A percentile compares a stretch with the other conserved stretches of the same genome.
These are phyloP conservation scores for Crotalus tigris DNA, from an alignment of 2,113 vertebrate genomes.

Conservation along the genomic window DNA sequence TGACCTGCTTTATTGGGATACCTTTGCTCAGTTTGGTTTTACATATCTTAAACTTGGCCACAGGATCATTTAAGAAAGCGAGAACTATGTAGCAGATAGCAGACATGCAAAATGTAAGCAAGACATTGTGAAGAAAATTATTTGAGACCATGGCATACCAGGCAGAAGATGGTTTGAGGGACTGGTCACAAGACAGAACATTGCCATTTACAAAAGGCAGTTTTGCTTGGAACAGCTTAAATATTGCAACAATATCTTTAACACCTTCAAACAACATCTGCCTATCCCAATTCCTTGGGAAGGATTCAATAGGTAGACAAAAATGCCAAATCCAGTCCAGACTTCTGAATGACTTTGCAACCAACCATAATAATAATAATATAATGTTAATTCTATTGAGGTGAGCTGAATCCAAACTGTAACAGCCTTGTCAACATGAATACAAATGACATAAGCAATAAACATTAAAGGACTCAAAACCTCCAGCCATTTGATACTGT, in stretches of 20 bases:
- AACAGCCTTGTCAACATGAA: not conserved
- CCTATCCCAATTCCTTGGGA: too few relatives aligned
- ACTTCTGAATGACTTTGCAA: not conserved
- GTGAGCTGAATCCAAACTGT: not conserved
- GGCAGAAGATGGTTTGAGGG: not conserved
- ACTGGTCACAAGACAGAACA: not conserved
- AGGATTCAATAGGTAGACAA: not conserved
- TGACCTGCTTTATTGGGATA: not conserved
- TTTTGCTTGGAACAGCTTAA: too few relatives aligned
- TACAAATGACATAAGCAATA: not conserved
- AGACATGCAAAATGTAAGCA: not conserved
- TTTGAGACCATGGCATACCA: not conserved
- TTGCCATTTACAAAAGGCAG: too few relatives aligned
- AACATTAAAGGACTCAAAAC: not conserved
- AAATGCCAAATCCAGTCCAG: not conserved
- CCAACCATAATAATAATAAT: not conserved
- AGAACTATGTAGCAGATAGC: not conserved
- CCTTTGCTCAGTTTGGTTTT: not conserved
- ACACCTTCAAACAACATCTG: not conserved
- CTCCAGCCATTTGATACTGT: not conserved
- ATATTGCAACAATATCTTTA: too few relatives aligned
- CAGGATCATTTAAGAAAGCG: not conserved
- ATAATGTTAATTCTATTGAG: not conserved
- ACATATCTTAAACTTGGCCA: not conserved
- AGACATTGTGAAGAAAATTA: not conserved